A percentile compares a stretch with the other conserved stretches of the same genome.
phyloP scores from a whole-genome alignment of 2,797 vertebrate species.

The Argya squamiceps region DNA sequence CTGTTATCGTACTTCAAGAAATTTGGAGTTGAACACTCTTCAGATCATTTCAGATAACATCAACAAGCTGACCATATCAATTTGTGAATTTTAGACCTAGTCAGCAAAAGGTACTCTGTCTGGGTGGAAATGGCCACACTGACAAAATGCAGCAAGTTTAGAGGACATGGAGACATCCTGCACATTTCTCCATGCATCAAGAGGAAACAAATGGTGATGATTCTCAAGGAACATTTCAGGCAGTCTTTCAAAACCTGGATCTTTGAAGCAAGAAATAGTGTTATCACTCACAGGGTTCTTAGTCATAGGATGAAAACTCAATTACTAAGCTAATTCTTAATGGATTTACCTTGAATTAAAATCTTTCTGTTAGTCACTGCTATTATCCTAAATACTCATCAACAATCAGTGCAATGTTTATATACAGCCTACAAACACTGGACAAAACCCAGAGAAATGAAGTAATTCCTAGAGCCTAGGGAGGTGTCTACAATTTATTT shows the following conservation, averaged over 20 bases:
- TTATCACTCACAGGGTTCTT: background rate
- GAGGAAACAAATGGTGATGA: background rate
- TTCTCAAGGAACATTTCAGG: background rate
- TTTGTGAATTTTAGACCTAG: background rate
- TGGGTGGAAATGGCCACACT: background rate
- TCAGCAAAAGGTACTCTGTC: background rate
- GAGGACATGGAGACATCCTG: background rate
- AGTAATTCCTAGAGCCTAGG: background rate
- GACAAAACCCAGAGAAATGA: background rate
- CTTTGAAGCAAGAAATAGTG: background rate
- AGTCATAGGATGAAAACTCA: background rate
- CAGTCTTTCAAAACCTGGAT: background rate
- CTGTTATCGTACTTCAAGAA: background rate
- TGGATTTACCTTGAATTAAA: background rate
- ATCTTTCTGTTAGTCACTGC: background rate
- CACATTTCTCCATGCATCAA: background rate
- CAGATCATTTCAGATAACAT: background rate
- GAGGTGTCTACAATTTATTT: background rate
- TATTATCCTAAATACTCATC: background rate
- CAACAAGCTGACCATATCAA: background rate
- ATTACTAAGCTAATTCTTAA: background rate
- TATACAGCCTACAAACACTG: background rate
- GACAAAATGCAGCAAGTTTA: background rate
- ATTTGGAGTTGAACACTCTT: background rate
- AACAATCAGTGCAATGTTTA: background rate